These are phyloP conservation scores for Poeciliopsis gracilis DNA, from an alignment of 2,797 vertebrate species.

Conservation along the genomic window DNA sequence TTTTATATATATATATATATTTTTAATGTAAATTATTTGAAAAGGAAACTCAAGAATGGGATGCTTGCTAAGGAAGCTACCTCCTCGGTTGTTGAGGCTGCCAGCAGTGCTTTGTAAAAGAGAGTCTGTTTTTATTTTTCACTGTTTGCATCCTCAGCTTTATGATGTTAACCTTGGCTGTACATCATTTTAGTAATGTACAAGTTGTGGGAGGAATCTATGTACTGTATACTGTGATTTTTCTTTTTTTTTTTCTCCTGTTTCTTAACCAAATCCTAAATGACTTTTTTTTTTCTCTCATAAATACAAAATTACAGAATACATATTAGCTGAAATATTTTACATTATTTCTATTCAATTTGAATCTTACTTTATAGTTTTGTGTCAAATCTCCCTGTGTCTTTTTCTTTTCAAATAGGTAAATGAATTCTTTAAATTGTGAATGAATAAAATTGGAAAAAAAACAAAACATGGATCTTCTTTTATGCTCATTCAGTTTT, in stretches of 20 bases:
- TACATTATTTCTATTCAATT: slow-evolving; percentile 52
- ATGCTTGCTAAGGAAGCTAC: slow-evolving; percentile 97
- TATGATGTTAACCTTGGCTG: slow-evolving; percentile 88
- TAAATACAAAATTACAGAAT: slow-evolving; percentile 56
- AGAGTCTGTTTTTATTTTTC: slow-evolving; percentile 74
- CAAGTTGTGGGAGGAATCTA: slow-evolving; percentile 89
- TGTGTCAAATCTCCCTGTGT: slow-evolving; percentile 39
- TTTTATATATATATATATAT: slow-evolving; percentile 23
- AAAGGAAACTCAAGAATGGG: slow-evolving; percentile 84
- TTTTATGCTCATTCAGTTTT: not conserved
- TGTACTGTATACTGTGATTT: slow-evolving; percentile 92
- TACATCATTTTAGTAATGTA: slow-evolving; percentile 89
- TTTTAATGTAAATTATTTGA: slow-evolving; percentile 91
- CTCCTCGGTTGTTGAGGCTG: slow-evolving; percentile 93
- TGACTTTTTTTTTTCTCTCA: slow-evolving; percentile 54
- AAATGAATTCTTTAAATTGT: slow-evolving; percentile 57
- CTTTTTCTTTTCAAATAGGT: slow-evolving; percentile 52
- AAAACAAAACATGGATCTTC: slow-evolving; percentile 6
- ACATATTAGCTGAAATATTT: slow-evolving; percentile 54
- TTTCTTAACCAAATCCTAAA: slow-evolving; percentile 86
- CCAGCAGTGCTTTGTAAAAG: slow-evolving; percentile 87
- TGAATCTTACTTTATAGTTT: slow-evolving; percentile 55
- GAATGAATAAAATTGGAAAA: slow-evolving; percentile 64
- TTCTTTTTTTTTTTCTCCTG: slow-evolving; percentile 64
- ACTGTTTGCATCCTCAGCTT: slow-evolving; percentile 65